phyloP scores from a whole-genome alignment of 1,140 invertebrate genomes.

The Oscheius sp. region DNA sequence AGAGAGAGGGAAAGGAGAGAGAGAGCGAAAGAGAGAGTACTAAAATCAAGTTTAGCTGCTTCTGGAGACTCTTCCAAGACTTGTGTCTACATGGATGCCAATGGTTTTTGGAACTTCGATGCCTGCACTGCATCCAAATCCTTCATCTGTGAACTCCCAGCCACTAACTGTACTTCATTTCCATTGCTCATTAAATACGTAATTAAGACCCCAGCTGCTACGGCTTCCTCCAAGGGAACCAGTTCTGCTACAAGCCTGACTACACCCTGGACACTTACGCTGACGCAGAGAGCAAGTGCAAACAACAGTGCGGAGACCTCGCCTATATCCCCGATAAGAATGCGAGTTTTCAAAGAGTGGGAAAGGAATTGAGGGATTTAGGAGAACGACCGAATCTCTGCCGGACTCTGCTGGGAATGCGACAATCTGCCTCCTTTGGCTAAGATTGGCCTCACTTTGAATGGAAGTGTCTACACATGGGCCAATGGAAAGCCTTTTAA shows the following conservation, averaged over 20 bases:
- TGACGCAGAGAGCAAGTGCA: not conserved
- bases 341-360: not conserved
- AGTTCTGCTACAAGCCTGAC: not conserved
- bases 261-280: not conserved
- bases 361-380: not conserved
- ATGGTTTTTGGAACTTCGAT: not conserved
- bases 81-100: not conserved
- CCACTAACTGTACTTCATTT: not conserved
- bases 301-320: not conserved
- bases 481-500: constrained; percentile 1
- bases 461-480: not conserved
- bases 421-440: not conserved
- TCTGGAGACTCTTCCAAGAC: not conserved
- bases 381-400: not conserved
- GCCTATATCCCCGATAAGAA: not conserved
- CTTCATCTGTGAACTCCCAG: not conserved
- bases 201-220: not conserved
- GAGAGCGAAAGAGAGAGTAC: not conserved
- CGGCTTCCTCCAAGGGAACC: not conserved
- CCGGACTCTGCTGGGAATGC: not conserved
- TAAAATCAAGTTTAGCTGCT: not conserved
- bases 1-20: no score
- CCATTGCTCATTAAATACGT: no score
- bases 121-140: not conserved
- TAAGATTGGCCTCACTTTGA: not conserved